Evolutionary conservation across 2,113 vertebrate species (phyloP), one percentile per base, ranked within the genome.

Genomic region (Ellobius talpinus): DNA sequence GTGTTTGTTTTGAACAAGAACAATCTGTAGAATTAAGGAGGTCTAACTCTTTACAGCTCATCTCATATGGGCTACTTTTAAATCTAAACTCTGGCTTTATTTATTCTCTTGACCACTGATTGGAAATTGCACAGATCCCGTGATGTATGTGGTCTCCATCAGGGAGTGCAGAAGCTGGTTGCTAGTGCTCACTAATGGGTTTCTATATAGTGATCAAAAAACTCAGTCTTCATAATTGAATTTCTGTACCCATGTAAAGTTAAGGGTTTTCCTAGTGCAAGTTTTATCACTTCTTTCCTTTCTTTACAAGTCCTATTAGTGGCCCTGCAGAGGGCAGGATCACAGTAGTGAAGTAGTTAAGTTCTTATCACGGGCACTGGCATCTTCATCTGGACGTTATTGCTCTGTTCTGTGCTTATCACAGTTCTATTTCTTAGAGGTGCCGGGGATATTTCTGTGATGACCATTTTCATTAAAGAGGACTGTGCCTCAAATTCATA

Each of bases 141-240:
- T 87, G 68, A 63, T 26, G n/a, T 77, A 23, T 94, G 8, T n/a
- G 2, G 0, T 77, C 10, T 87, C 7, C 91, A 16, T 79, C 39
- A 79, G 31, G 10, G 81, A 88, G 63, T 50, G 24, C 31, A 63
- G 77, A 90, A 72, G 8, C 74, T 7, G 66, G 24, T 92, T 45
- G 82, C 31, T 26, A 78, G 88, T 52, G 4, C 39, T 72, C 66
- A 92, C 23, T 90, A 36, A 47, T n/a, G 63, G 33, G 31, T 87
- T 68, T 68, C 19, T 14, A n/a, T 16, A 58, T 55, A 17, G 11
- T 24, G 21, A 7, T 74, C 11, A 63, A 89, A 73, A 66, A n/a
- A 23, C 16, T 50, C 77, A 0, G 94, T 96, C 14, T 81, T 70
- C 36, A 31, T 58, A 87, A 89, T 87, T 52, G 84, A 95, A 97